phyloP scores from a whole-genome alignment of 2,797 vertebrate species.

The Mycteria americana region DNA sequence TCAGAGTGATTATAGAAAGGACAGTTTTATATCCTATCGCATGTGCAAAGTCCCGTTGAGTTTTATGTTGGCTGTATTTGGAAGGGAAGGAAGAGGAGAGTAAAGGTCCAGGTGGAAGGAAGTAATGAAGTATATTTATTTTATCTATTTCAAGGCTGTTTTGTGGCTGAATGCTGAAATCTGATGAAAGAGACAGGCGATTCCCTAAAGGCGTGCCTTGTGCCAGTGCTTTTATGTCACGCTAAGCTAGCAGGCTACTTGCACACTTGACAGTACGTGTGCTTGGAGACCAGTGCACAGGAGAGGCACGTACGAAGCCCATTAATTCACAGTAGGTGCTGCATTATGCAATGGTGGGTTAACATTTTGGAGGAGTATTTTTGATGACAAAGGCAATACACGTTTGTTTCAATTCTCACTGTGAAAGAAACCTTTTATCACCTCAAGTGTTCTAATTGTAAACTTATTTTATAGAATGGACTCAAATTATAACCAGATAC shows the following conservation, averaged over 20 bases:
- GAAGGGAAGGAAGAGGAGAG: not conserved
- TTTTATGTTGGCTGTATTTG: not conserved
- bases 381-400: not conserved
- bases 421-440: not conserved
- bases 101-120: not conserved
- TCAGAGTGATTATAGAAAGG: not conserved
- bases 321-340: not conserved
- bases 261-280: no score
- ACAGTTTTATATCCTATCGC: not conserved
- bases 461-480: slow-evolving; percentile 71
- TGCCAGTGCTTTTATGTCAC: not conserved
- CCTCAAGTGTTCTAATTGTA: not conserved
- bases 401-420: not conserved
- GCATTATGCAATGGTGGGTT: not conserved
- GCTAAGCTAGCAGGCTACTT: not conserved
- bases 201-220: not conserved
- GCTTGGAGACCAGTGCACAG: not conserved
- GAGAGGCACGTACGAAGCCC: not conserved
- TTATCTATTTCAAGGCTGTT: not conserved
- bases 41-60: not conserved
- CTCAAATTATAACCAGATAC: slow-evolving; percentile 77
- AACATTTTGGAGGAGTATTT: not conserved
- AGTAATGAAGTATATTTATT: not conserved
- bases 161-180: not conserved
- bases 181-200: not conserved